Evolutionary conservation across 2,113 vertebrate species (phyloP).

Genomic region (Stigmatopora nigra): DNA sequence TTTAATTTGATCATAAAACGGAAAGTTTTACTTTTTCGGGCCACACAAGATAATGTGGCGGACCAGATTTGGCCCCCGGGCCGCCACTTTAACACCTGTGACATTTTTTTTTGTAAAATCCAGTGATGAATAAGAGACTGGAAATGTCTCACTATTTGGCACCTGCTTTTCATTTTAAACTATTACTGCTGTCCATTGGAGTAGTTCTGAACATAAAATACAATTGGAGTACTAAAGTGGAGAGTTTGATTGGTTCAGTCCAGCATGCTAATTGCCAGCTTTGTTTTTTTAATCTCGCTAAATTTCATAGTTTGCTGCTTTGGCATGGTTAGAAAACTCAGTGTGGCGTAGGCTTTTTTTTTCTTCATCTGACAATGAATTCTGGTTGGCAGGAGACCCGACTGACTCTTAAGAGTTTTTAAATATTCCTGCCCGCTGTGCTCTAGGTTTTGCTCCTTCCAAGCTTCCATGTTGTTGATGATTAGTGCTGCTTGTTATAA

Average conservation of each 20-base stretch:
- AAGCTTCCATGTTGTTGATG: slow-evolving; percentile 35
- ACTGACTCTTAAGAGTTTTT: slow-evolving; percentile 3
- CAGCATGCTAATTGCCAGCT: background rate
- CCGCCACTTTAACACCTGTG: no score
- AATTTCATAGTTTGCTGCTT: background rate
- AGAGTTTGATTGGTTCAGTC: background rate
- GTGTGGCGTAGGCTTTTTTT: background rate
- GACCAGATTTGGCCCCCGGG: no score
- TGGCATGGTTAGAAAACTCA: background rate
- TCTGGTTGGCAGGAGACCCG: slow-evolving; percentile 14
- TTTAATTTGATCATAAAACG: no score
- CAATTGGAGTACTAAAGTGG: background rate
- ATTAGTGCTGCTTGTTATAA: slow-evolving; percentile 49
- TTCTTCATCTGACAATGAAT: background rate
- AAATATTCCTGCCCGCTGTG: slow-evolving; percentile 18
- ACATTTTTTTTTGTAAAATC: no score
- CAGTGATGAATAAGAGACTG: no score
- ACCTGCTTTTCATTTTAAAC: no score
- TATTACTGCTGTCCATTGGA: no score
- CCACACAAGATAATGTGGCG: no score
- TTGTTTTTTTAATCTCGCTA: background rate
- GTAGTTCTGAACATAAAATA: background rate
- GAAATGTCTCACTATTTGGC: no score
- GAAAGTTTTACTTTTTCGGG: no score
- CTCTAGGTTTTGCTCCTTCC: slow-evolving; percentile 25